Evolutionary conservation across 2,113 vertebrate species (phyloP), one percentile per base, ranked within the genome.

Genomic region (Alces alces): DNA sequence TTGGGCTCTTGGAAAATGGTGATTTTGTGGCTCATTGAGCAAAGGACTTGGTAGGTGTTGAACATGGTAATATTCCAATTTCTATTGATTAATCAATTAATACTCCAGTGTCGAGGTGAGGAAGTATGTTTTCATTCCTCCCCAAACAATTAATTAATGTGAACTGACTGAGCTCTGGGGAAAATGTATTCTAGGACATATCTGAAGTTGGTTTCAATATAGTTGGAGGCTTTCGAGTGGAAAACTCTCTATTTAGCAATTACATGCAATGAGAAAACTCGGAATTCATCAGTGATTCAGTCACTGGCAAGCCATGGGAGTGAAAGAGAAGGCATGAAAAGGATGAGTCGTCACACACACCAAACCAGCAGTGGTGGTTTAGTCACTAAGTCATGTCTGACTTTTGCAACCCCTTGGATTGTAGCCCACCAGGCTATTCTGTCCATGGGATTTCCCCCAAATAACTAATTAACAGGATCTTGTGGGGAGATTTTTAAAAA

Each of bases 221-320:
- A 91, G 45, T 76, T 70, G 61, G 87, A 92, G 43, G 85, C 89
- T 96, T 95, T 98, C 84, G 89, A 57, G 93, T 96, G 80, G 76
- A 98, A 97, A 98, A 96, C 96, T 97, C 95, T 97, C 50, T 83
- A 87, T 73, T 97, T 97, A 96, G 80, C 92, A 95, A 92, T 97
- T 97, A 91, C 52, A 96, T 36, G 76, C 58, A 95, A 57, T 80
- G 76, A 97, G 85, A 92, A 95, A 97, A 88, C 45, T 87, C 87
- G 52, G 88, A 96, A 97, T 97, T 91, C 80, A 64, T 73, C 96
- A 89, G 85, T 86, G 90, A 86, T 86, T 96, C 88, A 33, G 91
- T 86, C 93, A 92, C 79, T 95, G 79, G 61, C 52, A 47, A 97
- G 27, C 60, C 91, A 70, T 23, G 36, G 64, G 73, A 91, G 30